A percentile compares a stretch with the other conserved stretches of the same genome.
phyloP scores from a whole-genome alignment of 2,888 invertebrate genomes.

The Scaptomyza reducta region DNA sequence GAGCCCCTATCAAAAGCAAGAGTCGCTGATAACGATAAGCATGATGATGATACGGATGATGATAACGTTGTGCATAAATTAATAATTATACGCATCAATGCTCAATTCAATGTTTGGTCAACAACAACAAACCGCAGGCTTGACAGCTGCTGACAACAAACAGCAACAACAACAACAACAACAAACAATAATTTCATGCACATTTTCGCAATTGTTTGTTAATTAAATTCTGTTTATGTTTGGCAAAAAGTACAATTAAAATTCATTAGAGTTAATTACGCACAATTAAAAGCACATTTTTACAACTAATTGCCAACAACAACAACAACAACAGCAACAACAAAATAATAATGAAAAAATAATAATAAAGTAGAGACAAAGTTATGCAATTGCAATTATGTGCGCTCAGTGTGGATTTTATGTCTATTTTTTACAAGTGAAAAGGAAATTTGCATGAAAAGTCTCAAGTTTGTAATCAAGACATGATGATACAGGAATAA shows the following conservation, averaged over 20 bases:
- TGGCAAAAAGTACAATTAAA: conserved; percentile 56
- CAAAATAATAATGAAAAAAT: conserved; percentile 3
- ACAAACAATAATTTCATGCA: conserved; percentile 37
- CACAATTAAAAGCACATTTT: conserved; percentile 73
- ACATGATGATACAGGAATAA: conserved; percentile 30
- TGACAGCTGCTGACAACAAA: conserved; percentile 55
- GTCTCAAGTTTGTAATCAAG: too few species aligned
- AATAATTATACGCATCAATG: conserved; percentile 45
- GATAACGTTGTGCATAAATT: conserved; percentile 27
- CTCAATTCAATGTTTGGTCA: neutral
- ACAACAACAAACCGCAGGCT: conserved; percentile 50
- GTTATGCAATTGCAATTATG: conserved; percentile 39
- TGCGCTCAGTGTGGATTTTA: conserved; percentile 50
- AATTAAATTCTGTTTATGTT: conserved; percentile 57
- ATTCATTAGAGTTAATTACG: conserved; percentile 73
- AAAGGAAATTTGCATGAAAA: too few species aligned
- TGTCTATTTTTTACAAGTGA: conserved; percentile 4
- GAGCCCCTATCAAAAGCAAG: conserved; percentile 17
- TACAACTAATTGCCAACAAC: conserved; percentile 64
- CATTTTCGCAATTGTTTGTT: conserved; percentile 44
- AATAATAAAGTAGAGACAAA: conserved; percentile 19
- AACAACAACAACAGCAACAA: neutral
- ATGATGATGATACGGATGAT: neutral
- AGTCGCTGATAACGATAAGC: neutral
- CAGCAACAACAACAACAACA: conserved; percentile 18